A percentile compares a stretch with the other conserved stretches of the same genome.
phyloP scores from a whole-genome alignment of 2,797 vertebrate genomes.

The Setipinna tenuifilis region DNA sequence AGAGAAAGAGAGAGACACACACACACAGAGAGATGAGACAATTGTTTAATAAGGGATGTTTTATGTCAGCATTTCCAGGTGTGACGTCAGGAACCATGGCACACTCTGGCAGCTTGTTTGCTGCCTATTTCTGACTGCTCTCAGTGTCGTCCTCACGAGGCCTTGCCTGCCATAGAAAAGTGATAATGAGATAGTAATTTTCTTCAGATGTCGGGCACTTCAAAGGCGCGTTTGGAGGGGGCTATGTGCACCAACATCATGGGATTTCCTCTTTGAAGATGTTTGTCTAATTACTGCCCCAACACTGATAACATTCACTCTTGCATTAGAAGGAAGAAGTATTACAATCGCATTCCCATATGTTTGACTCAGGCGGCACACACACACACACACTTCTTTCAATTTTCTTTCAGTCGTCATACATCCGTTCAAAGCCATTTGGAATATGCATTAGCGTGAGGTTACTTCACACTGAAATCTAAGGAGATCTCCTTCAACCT shows the following conservation, averaged over 20 bases:
- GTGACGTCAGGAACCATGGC: slow-evolving; percentile 19
- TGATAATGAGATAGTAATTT: slow-evolving; percentile 29
- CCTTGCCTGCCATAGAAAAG: not conserved
- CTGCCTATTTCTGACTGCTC: not conserved
- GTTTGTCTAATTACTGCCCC: slow-evolving; percentile 23
- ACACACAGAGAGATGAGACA: not conserved
- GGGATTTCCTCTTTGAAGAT: slow-evolving; percentile 38
- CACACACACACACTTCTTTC: not conserved
- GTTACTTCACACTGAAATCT: not conserved
- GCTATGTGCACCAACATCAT: not conserved
- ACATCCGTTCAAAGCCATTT: not conserved
- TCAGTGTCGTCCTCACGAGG: slow-evolving; percentile 6
- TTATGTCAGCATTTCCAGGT: slow-evolving; percentile 22
- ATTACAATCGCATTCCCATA: slow-evolving; percentile 11
- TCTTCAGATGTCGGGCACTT: slow-evolving; percentile 21
- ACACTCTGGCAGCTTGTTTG: not conserved
- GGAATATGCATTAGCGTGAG: not conserved
- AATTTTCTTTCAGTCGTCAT: not conserved
- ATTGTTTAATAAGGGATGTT: not conserved
- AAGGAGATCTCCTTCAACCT: not conserved
- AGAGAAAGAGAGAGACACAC: not conserved
- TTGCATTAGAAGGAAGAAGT: not conserved
- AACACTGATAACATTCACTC: slow-evolving; percentile 29
- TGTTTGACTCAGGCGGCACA: not conserved
- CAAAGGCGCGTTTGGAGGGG: slow-evolving; percentile 25